Base-by-base conservation (phyloP, 2,113 vertebrate genomes). In the Antidorcas marsupialis region DNA sequence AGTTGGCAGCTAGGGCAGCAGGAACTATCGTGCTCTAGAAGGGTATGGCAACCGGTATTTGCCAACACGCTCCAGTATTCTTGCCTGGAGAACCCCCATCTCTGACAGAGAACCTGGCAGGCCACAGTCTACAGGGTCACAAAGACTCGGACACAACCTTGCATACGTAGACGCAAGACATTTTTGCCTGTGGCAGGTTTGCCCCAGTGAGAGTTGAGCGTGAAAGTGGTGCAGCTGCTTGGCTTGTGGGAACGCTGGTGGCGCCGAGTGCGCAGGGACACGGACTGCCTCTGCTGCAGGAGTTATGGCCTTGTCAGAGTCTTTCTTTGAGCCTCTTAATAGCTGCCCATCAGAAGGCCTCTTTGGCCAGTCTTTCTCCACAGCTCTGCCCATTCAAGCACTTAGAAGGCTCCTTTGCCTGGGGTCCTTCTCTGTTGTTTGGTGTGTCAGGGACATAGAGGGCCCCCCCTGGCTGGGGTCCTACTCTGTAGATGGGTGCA, bases 161-260 rank as follows among this genome's bases (percentile, higher is more conserved):
- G n/a, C 0, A 1, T 19, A 21, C 2, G 0, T 23, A 36, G 64
- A 71, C 2, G 0, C 64, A 71, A 23, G 19, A 36, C 64, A 1
- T 21, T 71, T 71, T 23, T 71, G 19, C n/a, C 19, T 23, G n/a
- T 39, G n/a, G 67, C n/a, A 39, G n/a, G 19, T 71, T 36, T 23
- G n/a, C 10, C 67, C 67, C 19, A 71, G 67, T 39, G 67, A 71
- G 19, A 23, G 67, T 3, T 71, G 67, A 39, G 5, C 0, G 2
- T 71, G 67, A 71, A 39, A 12, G n/a, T 39, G 67, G 67, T 23
- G 4, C 67, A 23, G 19, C n/a, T 23, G 19, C n/a, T 39, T 71
- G 67, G 19, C 67, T 71, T 39, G 67, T 21, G 19, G 19, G 19
- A 36, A 39, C 10, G 5, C 10, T 39, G 5, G n/a, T 23, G 67